These are phyloP conservation scores for Caligus rogercresseyi DNA, from an alignment of 1,140 invertebrate species.

Conservation along the genomic window DNA sequence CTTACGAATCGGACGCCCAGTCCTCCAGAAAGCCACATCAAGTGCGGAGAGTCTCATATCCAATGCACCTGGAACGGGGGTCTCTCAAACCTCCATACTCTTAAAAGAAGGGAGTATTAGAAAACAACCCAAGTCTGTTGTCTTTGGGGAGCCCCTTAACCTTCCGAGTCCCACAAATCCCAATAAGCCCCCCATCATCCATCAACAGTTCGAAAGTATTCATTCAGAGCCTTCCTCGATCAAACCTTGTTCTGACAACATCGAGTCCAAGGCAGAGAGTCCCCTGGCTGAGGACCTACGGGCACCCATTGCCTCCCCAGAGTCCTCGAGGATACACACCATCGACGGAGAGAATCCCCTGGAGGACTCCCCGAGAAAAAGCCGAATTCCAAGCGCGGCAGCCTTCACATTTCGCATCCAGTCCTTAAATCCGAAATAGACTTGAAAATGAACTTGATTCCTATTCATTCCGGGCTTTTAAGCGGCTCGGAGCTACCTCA, in stretches of 20 bases:
- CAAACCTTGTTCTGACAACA: too few relatives aligned
- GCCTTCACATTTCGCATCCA: background rate
- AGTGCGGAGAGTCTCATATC: conserved; percentile 49
- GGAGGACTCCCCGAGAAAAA: too few relatives aligned
- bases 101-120: background rate
- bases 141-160: conserved; percentile 19
- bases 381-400: too few relatives aligned
- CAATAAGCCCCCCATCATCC: conserved; percentile 19
- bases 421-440: background rate
- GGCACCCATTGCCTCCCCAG: background rate
- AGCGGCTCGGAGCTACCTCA: background rate
- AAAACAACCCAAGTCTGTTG: background rate
- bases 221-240: background rate
- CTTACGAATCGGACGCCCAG: conserved; percentile 51
- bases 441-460: background rate
- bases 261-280: background rate
- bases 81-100: conserved; percentile 18
- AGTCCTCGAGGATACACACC: background rate
- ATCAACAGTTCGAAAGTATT: background rate
- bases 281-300: background rate
- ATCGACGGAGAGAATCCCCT: too few relatives aligned
- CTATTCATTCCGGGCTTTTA: background rate
- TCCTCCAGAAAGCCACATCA: conserved; percentile 54
- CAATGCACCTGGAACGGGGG: conserved; percentile 24
- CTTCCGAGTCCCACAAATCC: conserved; percentile 17